phyloP scores from a whole-genome alignment of 2,113 vertebrate species.

The Neolamprologus falcicula region DNA sequence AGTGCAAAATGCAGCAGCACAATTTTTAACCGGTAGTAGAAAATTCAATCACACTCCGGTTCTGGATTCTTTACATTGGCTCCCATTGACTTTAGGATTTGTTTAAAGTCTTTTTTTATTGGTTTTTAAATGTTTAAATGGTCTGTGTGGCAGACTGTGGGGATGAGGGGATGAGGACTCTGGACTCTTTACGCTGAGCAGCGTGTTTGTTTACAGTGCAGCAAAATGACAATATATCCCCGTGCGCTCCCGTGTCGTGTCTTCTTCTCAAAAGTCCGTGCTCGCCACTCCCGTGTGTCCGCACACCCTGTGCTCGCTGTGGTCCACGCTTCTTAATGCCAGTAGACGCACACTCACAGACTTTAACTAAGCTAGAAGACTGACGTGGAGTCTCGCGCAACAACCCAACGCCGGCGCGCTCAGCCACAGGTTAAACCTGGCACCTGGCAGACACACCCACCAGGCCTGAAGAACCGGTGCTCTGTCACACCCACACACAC shows the following conservation, averaged over 20 bases:
- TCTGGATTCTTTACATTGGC: not conserved
- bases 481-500: not conserved
- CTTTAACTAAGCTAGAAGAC: not conserved
- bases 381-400: fast-evolving
- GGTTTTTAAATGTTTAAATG: not conserved
- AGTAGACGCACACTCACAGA: not conserved
- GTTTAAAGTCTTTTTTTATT: not conserved
- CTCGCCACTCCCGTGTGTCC: not conserved
- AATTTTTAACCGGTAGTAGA: fast-evolving
- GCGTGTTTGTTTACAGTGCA: not conserved
- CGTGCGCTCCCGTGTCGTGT: fast-evolving
- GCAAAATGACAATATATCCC: not conserved
- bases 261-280: not conserved
- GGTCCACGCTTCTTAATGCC: not conserved
- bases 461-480: not conserved
- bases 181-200: not conserved
- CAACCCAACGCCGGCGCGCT: fast-evolving
- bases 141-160: not conserved
- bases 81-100: fast-evolving
- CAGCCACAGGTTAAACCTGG: not conserved
- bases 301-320: not conserved
- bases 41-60: fast-evolving
- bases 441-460: not conserved
- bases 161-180: not conserved
- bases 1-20: not conserved